Evolutionary conservation across 2,888 invertebrate species (phyloP), one percentile per base, ranked within the genome.

Genomic region (Portevinia maculata): DNA sequence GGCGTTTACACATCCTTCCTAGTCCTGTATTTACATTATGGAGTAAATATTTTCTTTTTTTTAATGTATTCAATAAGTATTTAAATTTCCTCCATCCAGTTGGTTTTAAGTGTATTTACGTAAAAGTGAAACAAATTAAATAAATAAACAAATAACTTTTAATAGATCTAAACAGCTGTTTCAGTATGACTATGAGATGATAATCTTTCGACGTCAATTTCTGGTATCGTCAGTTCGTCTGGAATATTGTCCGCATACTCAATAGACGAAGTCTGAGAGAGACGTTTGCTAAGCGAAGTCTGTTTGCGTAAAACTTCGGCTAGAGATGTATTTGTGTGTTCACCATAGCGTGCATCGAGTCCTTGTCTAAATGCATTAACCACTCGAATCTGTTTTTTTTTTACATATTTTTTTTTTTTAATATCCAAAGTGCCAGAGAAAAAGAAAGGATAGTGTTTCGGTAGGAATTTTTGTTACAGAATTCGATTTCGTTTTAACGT

Each of bases 311-410:
- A 94, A 91, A 96, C 97, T 93, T 97, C 97, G 85, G 97, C 97
- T 91, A 97, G 94, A 92, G 97, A 96, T 91, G 96, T 95, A 93
- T 96, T 96, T 91, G 96, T 96, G 92, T 96, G 95, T 92, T 97
- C 97, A 92, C 97, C 96, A 90, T 94, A 95, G 90, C 97, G 96
- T 91, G 97, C 95, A 93, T 98, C 98, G 93, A 99, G 95, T 92
- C 99, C 99, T 94, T 98, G 98, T 92, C 99, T 98, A 95, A 99
- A 99, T 93, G 99, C 99, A 94, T 99, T 99, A 93, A 99, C 99
- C 94, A 99, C 99, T 94, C 99, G 98, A 92, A 99, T 99, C 99
- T 99, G 96, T 41, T 93, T 91, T 89, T 53, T 52, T 46, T 65
- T 74, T 24, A 41, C 15, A 32, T 57, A 46, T 34, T 32, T 44